Percentiles rank a stretch among this genome's conserved stretches.
Evolutionary conservation across 53 echinoderm and acorn worm genomes (phyloP).

Genomic region (Zoroaster sp.): DNA sequence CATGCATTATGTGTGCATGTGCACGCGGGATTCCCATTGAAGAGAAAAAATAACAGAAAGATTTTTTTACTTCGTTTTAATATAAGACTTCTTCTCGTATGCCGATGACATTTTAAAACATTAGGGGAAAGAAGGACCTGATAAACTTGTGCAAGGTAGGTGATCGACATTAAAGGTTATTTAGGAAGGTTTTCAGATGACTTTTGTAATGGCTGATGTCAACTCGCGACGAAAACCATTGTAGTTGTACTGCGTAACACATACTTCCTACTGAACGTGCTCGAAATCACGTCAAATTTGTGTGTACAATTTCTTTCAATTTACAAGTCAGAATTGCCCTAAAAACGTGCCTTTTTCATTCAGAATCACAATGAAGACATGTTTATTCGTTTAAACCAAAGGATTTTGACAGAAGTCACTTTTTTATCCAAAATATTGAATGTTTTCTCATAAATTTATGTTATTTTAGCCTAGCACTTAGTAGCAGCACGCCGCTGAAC

Average conservation of each 20-base stretch:
- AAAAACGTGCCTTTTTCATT: too few species aligned
- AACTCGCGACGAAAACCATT: background rate
- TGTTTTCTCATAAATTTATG: too few species aligned
- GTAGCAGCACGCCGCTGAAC: too few species aligned
- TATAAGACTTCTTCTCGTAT: slow-evolving; percentile 31
- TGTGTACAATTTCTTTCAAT: too few species aligned
- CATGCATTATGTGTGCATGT: slow-evolving; percentile 45
- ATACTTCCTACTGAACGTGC: background rate
- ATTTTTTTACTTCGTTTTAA: slow-evolving; percentile 60
- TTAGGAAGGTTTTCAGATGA: background rate
- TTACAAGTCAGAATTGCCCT: too few species aligned
- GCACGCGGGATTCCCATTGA: slow-evolving; percentile 53
- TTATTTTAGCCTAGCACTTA: too few species aligned
- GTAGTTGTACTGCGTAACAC: slow-evolving; percentile 18
- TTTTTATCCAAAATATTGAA: too few species aligned
- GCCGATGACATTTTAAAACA: slow-evolving; percentile 66
- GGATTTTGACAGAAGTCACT: too few species aligned
- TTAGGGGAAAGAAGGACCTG: slow-evolving; percentile 60
- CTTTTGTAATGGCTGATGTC: background rate
- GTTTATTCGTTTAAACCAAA: too few species aligned
- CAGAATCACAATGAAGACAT: too few species aligned
- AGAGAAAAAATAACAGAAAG: background rate
- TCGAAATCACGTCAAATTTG: background rate
- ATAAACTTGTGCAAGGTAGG: slow-evolving; percentile 66
- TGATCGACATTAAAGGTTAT: background rate